phyloP scores from a whole-genome alignment of 2,888 invertebrate species.

The Lamellibrachia satsuma region DNA sequence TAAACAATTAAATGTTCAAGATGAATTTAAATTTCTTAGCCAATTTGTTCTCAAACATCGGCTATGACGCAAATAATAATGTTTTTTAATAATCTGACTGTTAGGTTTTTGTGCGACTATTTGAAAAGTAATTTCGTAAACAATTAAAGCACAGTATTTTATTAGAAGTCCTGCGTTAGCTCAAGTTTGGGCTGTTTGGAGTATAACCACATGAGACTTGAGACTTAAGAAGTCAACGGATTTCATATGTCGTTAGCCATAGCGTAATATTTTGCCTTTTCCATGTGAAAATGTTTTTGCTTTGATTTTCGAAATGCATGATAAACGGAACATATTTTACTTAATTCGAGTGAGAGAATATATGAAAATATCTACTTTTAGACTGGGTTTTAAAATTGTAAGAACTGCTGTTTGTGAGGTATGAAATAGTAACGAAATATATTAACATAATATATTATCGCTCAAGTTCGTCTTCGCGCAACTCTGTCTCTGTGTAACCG shows the following conservation, averaged over 20 bases:
- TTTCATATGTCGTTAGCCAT: not conserved
- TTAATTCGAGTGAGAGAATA: not conserved
- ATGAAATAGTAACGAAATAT: not conserved
- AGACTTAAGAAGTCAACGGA: not conserved
- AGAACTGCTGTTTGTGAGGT: constrained; percentile 12
- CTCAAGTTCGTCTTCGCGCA: not conserved
- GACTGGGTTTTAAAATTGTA: not conserved
- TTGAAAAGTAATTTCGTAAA: too few relatives aligned
- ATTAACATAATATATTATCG: not conserved
- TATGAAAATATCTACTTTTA: not conserved
- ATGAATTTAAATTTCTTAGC: too few relatives aligned
- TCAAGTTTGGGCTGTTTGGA: too few relatives aligned
- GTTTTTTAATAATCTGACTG: too few relatives aligned
- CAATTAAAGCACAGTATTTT: too few relatives aligned
- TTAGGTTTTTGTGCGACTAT: too few relatives aligned
- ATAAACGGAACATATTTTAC: not conserved
- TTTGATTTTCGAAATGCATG: not conserved
- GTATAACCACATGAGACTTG: too few relatives aligned
- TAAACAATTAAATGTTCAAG: too few relatives aligned
- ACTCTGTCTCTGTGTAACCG: not conserved
- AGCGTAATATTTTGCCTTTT: not conserved
- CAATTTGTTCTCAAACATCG: too few relatives aligned
- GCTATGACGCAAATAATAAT: too few relatives aligned
- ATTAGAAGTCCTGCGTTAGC: too few relatives aligned
- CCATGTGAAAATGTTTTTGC: not conserved